phyloP scores from a whole-genome alignment of 2,113 vertebrate genomes.

The Acrocephalus arundinaceus region DNA sequence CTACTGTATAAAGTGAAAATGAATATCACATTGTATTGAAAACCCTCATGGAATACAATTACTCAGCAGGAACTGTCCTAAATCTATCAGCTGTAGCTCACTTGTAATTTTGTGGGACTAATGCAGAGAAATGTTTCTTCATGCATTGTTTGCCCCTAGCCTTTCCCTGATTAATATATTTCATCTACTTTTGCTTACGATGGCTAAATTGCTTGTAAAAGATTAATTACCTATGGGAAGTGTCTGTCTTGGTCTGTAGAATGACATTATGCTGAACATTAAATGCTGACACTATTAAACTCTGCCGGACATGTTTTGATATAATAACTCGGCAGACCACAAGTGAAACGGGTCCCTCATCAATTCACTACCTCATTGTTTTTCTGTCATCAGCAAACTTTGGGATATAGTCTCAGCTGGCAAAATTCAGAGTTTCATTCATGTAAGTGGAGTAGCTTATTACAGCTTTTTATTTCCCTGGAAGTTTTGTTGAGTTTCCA shows the following conservation, averaged over 20 bases:
- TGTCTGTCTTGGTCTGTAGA: conserved; percentile 35
- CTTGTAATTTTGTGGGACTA: conserved; percentile 47
- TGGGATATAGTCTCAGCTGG: background rate
- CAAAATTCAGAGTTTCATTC: background rate
- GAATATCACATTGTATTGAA: conserved; percentile 72
- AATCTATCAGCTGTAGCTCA: conserved; percentile 67
- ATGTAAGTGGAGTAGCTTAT: background rate
- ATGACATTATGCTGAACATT: conserved; percentile 33
- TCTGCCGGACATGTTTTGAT: conserved; percentile 35
- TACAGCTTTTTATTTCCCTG: conserved; percentile 11
- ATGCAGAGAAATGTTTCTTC: conserved; percentile 46
- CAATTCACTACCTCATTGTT: conserved; percentile 55
- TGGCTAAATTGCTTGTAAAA: conserved; percentile 51
- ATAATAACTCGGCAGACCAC: conserved; percentile 37
- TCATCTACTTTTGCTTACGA: conserved; percentile 53
- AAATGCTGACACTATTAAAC: conserved; percentile 53
- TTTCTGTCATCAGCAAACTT: conserved; percentile 56
- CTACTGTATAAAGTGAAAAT: conserved; percentile 74
- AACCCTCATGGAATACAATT: conserved; percentile 68
- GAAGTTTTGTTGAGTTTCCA: conserved; percentile 26
- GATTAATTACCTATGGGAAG: conserved; percentile 60
- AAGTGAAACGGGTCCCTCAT: conserved; percentile 44
- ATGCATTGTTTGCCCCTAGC: conserved; percentile 14
- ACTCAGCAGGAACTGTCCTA: conserved; percentile 68
- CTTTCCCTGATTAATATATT: conserved; percentile 55